Conservation (phyloP, 2,888 invertebrate genomes). For the Xanthorhoe spadicearia region DNA sequence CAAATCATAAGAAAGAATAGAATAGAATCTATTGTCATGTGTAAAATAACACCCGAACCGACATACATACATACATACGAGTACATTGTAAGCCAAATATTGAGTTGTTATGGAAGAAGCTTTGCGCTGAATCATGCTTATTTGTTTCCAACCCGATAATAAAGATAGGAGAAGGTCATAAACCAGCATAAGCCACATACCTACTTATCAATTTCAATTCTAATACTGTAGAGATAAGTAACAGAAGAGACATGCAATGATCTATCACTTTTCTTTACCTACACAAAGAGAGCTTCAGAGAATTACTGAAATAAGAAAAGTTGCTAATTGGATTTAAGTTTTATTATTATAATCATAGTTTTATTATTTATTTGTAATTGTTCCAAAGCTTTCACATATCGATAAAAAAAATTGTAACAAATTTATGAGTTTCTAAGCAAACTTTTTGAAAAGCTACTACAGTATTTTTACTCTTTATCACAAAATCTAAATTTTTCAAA, state of each 20-base stretch:
- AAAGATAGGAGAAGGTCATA: conserved; percentile 75
- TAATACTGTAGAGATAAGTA: conserved; percentile 62
- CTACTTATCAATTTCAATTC: conserved; percentile 79
- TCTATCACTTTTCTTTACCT: conserved; percentile 20
- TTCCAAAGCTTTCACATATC: no score
- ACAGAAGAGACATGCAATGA: conserved; percentile 9
- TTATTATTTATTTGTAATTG: no score
- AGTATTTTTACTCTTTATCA: background rate
- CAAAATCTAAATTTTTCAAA: background rate
- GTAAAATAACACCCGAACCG: no score
- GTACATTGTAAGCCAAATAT: no score
- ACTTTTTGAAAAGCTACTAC: background rate
- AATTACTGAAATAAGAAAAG: background rate
- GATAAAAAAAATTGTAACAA: no score
- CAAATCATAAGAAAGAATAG: no score
- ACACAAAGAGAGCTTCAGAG: conserved; percentile 8
- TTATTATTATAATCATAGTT: no score
- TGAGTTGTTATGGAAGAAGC: no score
- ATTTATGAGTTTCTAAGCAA: no score
- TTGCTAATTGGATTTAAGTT: no score
- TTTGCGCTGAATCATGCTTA: conserved; percentile 1
- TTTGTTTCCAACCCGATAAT: conserved; percentile 60
- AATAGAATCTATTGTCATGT: no score
- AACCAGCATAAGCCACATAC: conserved; percentile 81
- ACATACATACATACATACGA: no score